Evolutionary conservation across 1,140 invertebrate species (phyloP), one percentile per base, ranked within the genome.

Genomic region (Hermatobates lingyangjiaoensis): DNA sequence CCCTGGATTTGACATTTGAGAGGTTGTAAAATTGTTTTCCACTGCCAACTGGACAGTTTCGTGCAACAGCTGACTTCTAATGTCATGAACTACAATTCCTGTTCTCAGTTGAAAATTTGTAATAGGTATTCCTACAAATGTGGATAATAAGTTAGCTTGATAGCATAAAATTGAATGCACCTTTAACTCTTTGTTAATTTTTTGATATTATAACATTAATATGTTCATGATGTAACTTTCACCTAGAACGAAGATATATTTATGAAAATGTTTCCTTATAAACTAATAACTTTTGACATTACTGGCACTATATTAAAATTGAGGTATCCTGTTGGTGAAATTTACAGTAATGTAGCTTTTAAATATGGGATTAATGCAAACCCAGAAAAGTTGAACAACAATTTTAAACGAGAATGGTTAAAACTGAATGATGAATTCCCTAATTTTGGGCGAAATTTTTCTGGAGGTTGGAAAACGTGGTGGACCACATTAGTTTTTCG

Each of bases 251-350:
- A 20, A 10, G 21, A 42, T 12, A 4, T 42, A 4, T 18, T 42
- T 42, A 18, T 42, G 28, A 34, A 34, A 5, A 5, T 42, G 21
- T 18, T 12, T 42, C 4, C 21, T 42, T 42, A 10, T 21, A 59
- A 57, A 45, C 48, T 89, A 54, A 73, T 92, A 42, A 92, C 87
- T n/a, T 89, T 93, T 62, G 88, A 92, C 67, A 79, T 86, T 14
- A 91, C 84, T 10, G 83, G 85, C 54, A 92, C 88, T 0, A 62
- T 92, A 38, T 63, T 92, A 21, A 76, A 76, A 61, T 80, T 85
- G 58, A 66, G 71, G 24, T 70, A 74, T 2, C 69, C 74, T 45
- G 74, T 83, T 18, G 81, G 79, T 44, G 68, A 81, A 51, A 74
- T 82, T 58, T 92, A 92, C 64, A 70, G 74, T 1, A 69, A 74